Evolutionary conservation across 2,113 vertebrate genomes (phyloP), one percentile per base, ranked within the genome.

Genomic region (Pterocles burchelli): DNA sequence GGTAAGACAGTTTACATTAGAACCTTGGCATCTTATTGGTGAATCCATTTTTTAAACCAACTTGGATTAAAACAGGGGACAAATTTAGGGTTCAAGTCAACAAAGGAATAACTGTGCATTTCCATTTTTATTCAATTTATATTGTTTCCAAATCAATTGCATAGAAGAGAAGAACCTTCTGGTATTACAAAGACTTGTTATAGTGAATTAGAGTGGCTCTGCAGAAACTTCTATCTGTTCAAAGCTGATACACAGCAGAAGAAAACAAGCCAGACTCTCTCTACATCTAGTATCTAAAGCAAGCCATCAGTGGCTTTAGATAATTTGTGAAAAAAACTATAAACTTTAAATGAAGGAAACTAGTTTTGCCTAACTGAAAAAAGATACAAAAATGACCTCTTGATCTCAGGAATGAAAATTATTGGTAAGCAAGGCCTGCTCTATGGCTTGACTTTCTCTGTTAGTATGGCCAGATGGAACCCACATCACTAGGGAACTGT

Each of bases 91-190:
- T 80, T 94, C 68, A 80, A 66, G 51, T 71, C 63, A 93, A 92
- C 55, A 93, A 74, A 95, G 43, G 46, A 95, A 77, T 68, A 90
- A 68, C 68, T 89, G 68, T 67, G 48, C 16, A 55, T 74, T 83
- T 88, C 55, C 55, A 67, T 74, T 92, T 90, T 84, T 54, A 92
- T 90, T 92, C 78, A 4, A 89, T 84, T 89, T 67, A 57, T 48
- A 71, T 74, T 77, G 48, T 52, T 84, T 43, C 59, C 17, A 67
- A 78, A 78, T 71, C 0, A 2, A 92, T 95, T 83, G 72, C 43
- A 74, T 48, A 63, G 3, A 92, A 55, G 43, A 84, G 67, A 90
- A 92, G 38, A 20, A 95, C 83, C 38, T 94, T 93, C 75, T 95
- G 68, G 48, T 93, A 59, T 77, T 59, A 78, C 28, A 81, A 86